Conservation (phyloP, 2,797 vertebrate species). For the Spinus olivaceus region DNA sequence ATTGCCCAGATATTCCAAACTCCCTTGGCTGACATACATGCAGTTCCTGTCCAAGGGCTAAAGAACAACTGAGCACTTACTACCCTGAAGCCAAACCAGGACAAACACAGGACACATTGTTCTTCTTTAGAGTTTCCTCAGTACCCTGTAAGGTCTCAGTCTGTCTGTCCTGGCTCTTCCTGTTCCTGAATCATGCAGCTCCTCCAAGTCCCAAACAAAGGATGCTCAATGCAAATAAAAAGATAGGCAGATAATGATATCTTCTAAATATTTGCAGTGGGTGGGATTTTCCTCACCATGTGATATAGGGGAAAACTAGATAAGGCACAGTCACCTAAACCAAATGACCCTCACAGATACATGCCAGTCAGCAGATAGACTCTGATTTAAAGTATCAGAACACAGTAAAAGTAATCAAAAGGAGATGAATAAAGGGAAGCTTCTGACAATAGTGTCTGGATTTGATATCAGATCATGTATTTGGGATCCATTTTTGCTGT, state of each 20-base stretch:
- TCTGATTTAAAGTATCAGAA: not conserved
- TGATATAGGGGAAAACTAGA: not conserved
- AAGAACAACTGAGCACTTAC: not conserved
- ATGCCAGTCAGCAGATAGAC: not conserved
- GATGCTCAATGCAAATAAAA: conserved; percentile 12
- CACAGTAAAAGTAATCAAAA: not conserved
- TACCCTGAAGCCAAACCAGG: not conserved
- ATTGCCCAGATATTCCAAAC: not conserved
- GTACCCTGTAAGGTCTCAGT: not conserved
- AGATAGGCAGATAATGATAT: not conserved
- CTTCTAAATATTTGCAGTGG: conserved; percentile 38
- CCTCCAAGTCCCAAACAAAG: conserved; percentile 28
- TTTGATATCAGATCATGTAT: not conserved
- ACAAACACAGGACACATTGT: not conserved
- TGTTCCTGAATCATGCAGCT: not conserved
- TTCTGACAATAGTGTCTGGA: not conserved
- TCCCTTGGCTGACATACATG: not conserved
- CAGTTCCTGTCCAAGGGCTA: conserved; percentile 1
- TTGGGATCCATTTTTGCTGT: not conserved
- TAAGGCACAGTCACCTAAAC: not conserved
- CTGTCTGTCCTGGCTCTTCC: not conserved
- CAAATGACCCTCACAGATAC: not conserved
- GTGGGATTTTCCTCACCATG: not conserved
- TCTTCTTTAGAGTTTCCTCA: conserved; percentile 31
- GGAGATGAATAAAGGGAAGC: not conserved